These are phyloP conservation scores for Bombus consobrinus DNA, from an alignment of 1,140 invertebrate genomes.

Conservation along the genomic window DNA sequence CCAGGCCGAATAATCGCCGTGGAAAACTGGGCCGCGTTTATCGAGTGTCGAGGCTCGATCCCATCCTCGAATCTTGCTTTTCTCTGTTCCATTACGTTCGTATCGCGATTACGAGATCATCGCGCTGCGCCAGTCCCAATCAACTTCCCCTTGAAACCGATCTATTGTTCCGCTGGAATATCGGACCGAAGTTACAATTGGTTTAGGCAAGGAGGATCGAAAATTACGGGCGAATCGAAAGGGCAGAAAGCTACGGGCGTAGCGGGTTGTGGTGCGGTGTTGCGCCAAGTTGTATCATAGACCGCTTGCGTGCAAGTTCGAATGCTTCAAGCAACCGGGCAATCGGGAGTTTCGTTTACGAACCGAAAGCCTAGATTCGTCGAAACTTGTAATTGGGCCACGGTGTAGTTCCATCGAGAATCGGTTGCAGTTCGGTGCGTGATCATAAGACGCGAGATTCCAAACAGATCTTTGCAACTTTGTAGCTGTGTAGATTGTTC, in stretches of 20 bases:
- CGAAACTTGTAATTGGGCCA: neutral
- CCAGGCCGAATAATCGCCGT: conserved; percentile 6
- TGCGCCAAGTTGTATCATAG: neutral
- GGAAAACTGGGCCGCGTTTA: conserved; percentile 53
- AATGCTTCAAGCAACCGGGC: neutral
- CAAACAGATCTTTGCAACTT: neutral
- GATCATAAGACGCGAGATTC: neutral
- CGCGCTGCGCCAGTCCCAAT: too few relatives aligned
- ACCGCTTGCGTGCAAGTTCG: neutral
- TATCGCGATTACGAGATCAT: neutral
- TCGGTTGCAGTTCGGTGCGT: neutral
- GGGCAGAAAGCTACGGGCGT: too few relatives aligned
- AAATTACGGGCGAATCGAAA: neutral
- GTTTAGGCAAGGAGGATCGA: neutral
- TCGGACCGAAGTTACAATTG: neutral
- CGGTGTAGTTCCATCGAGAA: neutral
- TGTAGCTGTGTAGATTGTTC: too few relatives aligned
- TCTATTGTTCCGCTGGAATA: neutral
- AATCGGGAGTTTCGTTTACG: neutral
- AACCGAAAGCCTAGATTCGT: neutral
- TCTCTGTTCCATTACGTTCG: neutral
- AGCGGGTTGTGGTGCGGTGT: neutral
- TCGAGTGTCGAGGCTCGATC: neutral
- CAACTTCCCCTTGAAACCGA: neutral
- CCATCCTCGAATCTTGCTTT: neutral